These are phyloP conservation scores for Eriocheir sinensis DNA, from an alignment of 1,140 invertebrate genomes.

Conservation along the genomic window DNA sequence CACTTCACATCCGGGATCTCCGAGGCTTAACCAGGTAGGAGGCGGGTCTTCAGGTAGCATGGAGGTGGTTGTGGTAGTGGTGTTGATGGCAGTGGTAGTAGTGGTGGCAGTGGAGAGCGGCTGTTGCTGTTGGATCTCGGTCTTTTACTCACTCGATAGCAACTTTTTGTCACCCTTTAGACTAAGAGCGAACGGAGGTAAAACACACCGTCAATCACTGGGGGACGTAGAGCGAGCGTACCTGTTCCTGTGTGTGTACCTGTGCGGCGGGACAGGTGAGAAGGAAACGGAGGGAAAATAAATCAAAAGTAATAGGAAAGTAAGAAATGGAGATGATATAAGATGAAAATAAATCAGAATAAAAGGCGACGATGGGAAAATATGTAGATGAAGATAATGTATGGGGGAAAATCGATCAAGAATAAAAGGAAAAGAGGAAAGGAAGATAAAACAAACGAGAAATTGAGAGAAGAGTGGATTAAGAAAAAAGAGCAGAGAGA, in stretches of 20 bases:
- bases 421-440: background rate
- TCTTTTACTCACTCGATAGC: background rate
- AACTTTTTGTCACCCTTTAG: background rate
- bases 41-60: background rate
- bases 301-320: background rate
- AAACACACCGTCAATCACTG: background rate
- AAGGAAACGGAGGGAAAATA: background rate
- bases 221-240: too few species aligned
- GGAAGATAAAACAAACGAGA: slow-evolving; percentile 1
- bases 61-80: too few species aligned
- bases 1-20: background rate
- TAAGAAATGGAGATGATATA: background rate
- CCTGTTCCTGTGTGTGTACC: background rate
- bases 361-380: background rate
- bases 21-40: background rate
- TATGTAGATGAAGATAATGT: background rate
- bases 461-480: background rate
- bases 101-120: background rate
- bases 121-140: background rate
- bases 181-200: background rate
- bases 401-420: background rate
- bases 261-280: background rate
- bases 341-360: background rate
- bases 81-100: too few species aligned
- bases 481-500: background rate